Evolutionary conservation across 2,888 invertebrate species (phyloP).

Genomic region (Achlya flavicornis): DNA sequence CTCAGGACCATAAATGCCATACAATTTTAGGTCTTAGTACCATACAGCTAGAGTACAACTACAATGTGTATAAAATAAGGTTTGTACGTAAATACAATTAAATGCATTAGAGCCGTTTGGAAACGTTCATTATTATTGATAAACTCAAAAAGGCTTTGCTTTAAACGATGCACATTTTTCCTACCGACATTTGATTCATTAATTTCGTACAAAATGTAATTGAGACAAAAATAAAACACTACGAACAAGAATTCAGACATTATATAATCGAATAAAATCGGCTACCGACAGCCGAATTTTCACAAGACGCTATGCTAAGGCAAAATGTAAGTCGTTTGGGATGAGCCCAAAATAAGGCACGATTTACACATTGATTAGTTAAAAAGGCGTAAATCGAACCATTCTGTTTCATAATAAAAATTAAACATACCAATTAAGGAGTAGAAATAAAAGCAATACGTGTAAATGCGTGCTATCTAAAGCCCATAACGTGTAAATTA

Average conservation of each 20-base stretch:
- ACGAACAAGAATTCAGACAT: no score
- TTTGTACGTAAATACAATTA: slow-evolving; percentile 28
- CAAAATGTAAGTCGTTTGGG: no score
- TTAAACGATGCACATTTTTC: background rate
- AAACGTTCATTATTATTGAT: background rate
- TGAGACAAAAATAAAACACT: no score
- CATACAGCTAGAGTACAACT: background rate
- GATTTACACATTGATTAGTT: no score
- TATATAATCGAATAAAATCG: no score
- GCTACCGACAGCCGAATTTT: no score
- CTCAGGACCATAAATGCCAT: slow-evolving; percentile 18
- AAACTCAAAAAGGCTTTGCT: slow-evolving; percentile 14
- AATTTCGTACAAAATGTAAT: no score
- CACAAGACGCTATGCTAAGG: no score
- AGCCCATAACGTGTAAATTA: background rate
- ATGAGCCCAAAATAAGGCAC: no score
- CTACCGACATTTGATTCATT: no score
- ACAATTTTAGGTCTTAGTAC: slow-evolving; percentile 7
- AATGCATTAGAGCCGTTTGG: slow-evolving; percentile 21
- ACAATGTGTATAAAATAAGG: slow-evolving; percentile 16
- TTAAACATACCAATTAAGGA: background rate
- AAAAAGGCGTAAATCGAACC: background rate
- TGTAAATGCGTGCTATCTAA: background rate
- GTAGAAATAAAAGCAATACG: background rate
- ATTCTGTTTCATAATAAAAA: background rate